Evolutionary conservation across 2,888 invertebrate genomes (phyloP).

Genomic region (Allygus modestus): DNA sequence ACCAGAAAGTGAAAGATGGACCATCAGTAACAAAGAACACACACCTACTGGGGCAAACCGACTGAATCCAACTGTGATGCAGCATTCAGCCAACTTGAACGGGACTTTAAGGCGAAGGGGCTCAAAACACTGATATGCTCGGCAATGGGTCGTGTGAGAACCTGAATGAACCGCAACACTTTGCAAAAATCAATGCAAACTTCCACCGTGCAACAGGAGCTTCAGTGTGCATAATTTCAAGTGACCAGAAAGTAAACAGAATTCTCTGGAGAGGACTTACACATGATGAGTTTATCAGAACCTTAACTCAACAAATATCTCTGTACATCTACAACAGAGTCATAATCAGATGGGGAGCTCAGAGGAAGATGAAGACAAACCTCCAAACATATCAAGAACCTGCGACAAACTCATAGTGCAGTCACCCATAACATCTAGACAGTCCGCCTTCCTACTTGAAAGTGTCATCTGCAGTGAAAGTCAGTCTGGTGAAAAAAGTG

Average conservation of each 20-base stretch:
- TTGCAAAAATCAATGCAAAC: neutral
- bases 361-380: too few species aligned
- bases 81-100: neutral
- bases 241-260: too few species aligned
- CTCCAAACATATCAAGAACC: too few species aligned
- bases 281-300: too few species aligned
- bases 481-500: slow-evolving; percentile 4
- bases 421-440: neutral
- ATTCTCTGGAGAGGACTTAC: too few species aligned
- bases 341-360: too few species aligned
- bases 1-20: neutral
- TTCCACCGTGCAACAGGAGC: neutral
- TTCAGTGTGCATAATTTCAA: neutral
- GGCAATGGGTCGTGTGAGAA: neutral
- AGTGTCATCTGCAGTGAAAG: neutral
- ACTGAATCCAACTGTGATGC: neutral
- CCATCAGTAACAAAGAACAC: neutral
- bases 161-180: neutral
- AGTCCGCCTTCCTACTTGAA: neutral
- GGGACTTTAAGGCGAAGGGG: neutral
- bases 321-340: too few species aligned
- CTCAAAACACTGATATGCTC: slow-evolving; percentile 21
- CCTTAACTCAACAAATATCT: too few species aligned
- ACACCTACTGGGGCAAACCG: neutral
- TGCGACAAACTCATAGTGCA: too few species aligned